phyloP scores from a whole-genome alignment of 2,113 vertebrate genomes.

The Galbula dea region DNA sequence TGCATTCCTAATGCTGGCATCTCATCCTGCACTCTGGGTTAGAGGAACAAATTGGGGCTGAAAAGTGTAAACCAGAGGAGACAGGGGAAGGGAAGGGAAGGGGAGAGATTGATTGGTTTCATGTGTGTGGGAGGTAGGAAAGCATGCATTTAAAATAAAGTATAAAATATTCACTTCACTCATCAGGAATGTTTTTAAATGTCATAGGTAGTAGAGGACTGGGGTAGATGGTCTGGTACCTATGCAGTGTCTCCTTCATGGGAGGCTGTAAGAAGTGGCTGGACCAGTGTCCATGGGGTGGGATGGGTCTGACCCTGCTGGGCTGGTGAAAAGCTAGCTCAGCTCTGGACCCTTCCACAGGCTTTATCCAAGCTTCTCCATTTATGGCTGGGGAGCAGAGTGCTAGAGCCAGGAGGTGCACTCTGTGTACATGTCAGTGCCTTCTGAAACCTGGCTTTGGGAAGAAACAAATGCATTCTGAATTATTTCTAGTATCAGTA shows the following conservation, averaged over 20 bases:
- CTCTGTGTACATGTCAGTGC: neutral
- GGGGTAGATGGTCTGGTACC: neutral
- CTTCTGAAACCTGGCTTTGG: neutral
- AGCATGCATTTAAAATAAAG: neutral
- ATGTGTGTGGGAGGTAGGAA: neutral
- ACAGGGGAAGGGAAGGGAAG: too few species aligned
- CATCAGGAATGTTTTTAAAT: neutral
- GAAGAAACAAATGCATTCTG: neutral
- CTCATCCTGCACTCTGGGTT: neutral
- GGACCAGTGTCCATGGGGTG: accelerated
- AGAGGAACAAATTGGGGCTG: neutral
- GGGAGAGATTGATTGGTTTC: neutral
- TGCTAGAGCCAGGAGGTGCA: neutral
- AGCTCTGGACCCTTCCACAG: neutral
- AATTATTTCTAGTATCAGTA: neutral
- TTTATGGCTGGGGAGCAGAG: neutral
- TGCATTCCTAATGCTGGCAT: neutral
- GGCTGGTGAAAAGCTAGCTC: neutral
- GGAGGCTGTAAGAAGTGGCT: neutral
- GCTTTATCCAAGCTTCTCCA: neutral
- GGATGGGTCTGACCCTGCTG: neutral
- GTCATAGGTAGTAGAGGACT: neutral
- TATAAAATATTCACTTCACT: neutral
- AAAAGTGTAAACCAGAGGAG: neutral
- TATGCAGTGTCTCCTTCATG: neutral